These are phyloP conservation scores for Epizoanthus ramosus DNA, from an alignment of 92 coral and sea anemone genomes.

Conservation along the genomic window DNA sequence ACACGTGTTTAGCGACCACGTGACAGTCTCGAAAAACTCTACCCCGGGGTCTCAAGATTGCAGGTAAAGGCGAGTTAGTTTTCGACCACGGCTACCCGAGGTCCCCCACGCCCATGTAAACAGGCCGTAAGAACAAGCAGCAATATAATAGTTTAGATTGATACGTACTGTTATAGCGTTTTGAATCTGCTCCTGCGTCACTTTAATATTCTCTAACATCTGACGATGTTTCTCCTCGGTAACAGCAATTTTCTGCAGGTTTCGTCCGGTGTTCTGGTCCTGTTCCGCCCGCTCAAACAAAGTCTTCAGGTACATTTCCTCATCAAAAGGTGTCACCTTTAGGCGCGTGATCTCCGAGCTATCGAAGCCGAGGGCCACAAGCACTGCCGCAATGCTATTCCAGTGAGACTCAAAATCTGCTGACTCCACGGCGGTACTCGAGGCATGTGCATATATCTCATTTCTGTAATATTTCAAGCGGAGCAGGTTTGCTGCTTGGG, in stretches of 20 bases:
- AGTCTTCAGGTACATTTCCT: not conserved
- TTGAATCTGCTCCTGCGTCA: not conserved
- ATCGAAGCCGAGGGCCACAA: conserved; percentile 24
- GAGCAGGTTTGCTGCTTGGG: conserved; percentile 13
- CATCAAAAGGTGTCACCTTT: conserved; percentile 24
- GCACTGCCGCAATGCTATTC: not conserved
- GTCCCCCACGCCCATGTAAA: no score
- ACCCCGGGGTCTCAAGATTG: no score
- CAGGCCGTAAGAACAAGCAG: not conserved
- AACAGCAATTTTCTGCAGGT: not conserved
- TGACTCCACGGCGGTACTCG: not conserved
- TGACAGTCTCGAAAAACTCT: no score
- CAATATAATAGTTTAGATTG: not conserved
- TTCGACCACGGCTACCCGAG: no score
- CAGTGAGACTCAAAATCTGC: conserved; percentile 2
- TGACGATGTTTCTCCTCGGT: not conserved
- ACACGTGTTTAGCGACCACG: no score
- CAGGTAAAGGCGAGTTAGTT: no score
- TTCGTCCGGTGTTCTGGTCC: not conserved
- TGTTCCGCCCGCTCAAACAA: not conserved
- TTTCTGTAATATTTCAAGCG: conserved; percentile 12
- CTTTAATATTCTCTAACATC: not conserved
- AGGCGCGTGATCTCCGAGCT: not conserved
- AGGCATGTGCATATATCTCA: not conserved
- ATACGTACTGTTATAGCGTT: not conserved